Conservation (phyloP, 53 echinoderm and acorn worm genomes). For the Apostichopus leukothele region DNA sequence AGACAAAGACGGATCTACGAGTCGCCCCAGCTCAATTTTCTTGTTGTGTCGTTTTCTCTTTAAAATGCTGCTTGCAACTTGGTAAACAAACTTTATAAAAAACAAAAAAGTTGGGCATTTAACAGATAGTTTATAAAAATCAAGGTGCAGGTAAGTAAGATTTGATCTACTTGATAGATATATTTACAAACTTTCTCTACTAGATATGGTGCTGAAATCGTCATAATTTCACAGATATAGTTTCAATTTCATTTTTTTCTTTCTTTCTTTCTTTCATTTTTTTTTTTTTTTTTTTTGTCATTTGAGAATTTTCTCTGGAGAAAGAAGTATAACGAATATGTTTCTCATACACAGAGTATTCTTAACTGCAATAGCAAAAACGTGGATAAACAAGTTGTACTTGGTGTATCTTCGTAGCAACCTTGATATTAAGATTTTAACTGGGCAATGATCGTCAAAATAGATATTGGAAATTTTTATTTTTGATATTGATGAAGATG, state of each 20-base stretch:
- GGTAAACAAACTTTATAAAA: too few relatives aligned
- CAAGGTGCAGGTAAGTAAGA: neutral
- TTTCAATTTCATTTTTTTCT: neutral
- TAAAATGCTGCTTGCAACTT: too few relatives aligned
- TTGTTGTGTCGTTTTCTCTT: too few relatives aligned
- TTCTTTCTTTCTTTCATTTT: neutral
- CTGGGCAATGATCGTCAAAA: neutral
- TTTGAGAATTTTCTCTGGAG: neutral
- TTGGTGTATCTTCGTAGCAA: neutral
- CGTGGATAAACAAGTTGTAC: too few relatives aligned
- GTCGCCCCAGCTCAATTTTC: too few relatives aligned
- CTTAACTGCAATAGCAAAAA: too few relatives aligned
- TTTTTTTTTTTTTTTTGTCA: neutral
- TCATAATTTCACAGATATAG: neutral
- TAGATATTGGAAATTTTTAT: conserved; percentile 9
- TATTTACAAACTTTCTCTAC: neutral
- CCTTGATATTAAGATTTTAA: neutral
- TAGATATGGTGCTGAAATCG: neutral
- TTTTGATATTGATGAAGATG: conserved; percentile 30
- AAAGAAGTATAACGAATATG: neutral
- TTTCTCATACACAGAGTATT: too few relatives aligned
- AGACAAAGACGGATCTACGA: neutral
- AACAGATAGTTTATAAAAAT: too few relatives aligned
- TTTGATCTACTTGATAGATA: neutral
- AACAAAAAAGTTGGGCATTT: too few relatives aligned